These are phyloP conservation scores for Salmo trutta DNA, from an alignment of 2,797 vertebrate genomes.

Conservation along the genomic window DNA sequence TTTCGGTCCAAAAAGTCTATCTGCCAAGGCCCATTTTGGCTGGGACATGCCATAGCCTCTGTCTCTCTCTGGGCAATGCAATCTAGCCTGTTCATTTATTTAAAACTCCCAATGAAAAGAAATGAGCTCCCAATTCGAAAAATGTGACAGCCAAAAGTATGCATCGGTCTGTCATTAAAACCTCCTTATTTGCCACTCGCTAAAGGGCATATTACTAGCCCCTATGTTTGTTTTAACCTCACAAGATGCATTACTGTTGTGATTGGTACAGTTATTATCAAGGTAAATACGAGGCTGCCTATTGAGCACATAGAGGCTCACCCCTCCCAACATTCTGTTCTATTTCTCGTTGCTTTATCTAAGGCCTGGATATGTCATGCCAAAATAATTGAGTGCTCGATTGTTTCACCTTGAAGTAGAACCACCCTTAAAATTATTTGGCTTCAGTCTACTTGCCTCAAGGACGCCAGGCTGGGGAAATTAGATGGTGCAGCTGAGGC, in stretches of 20 bases:
- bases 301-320: conserved; percentile 31
- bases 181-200: conserved; percentile 47
- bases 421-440: conserved; percentile 66
- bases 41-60: conserved; percentile 50
- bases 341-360: conserved; percentile 48
- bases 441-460: conserved; percentile 60
- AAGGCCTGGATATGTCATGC: conserved; percentile 61
- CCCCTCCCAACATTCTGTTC: conserved; percentile 44
- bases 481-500: conserved; percentile 57
- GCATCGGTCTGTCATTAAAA: conserved; percentile 63
- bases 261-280: conserved; percentile 49
- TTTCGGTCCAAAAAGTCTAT: conserved; percentile 51
- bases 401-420: conserved; percentile 72
- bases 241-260: conserved; percentile 44
- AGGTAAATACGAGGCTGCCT: conserved; percentile 55
- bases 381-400: conserved; percentile 69
- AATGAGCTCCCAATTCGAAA: conserved; percentile 59
- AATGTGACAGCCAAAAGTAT: conserved; percentile 53
- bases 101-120: conserved; percentile 68
- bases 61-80: conserved; percentile 54
- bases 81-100: conserved; percentile 68
- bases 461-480: conserved; percentile 62
- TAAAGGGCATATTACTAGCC: conserved; percentile 29
- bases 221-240: conserved; percentile 21
- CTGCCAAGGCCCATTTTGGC: conserved; percentile 48